Percentiles rank a stretch among this genome's conserved stretches.
Conservation (phyloP, 2,797 vertebrate genomes). For the Sandelia bainsii region DNA sequence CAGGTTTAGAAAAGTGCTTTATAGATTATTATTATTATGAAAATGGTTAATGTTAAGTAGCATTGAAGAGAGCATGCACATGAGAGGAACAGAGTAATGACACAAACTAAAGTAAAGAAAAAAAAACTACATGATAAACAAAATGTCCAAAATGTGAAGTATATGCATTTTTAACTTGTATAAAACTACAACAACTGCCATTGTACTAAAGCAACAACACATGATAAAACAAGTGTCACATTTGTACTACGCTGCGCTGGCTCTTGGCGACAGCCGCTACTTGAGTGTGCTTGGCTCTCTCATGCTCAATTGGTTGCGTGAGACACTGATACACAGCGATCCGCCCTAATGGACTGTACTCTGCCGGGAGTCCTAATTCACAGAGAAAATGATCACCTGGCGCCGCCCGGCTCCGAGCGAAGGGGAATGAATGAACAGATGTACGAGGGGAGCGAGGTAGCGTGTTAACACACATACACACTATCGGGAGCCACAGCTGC, state of each 20-base stretch:
- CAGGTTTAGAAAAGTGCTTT: too few relatives aligned
- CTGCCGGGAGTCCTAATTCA: constrained; percentile 72
- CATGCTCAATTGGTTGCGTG: constrained; percentile 68
- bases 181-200: constrained; percentile 31
- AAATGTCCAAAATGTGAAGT: not conserved
- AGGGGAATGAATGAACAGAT: constrained; percentile 65
- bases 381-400: constrained; percentile 76
- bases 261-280: constrained; percentile 27
- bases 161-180: constrained; percentile 7
- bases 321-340: constrained; percentile 69
- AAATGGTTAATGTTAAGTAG: constrained; percentile 15
- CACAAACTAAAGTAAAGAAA: constrained; percentile 10
- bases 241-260: constrained; percentile 28
- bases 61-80: not conserved
- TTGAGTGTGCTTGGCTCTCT: constrained; percentile 59
- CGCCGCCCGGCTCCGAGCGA: constrained; percentile 46
- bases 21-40: not conserved
- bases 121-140: not conserved
- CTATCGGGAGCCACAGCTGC: constrained; percentile 59
- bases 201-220: constrained; percentile 26
- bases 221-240: constrained; percentile 54
- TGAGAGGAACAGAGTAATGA: not conserved
- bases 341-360: constrained; percentile 69
- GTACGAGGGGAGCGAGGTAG: constrained; percentile 45
- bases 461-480: constrained; percentile 52